Evolutionary conservation across 2,888 invertebrate species (phyloP), one percentile per base, ranked within the genome.

Genomic region (Noctua janthina): DNA sequence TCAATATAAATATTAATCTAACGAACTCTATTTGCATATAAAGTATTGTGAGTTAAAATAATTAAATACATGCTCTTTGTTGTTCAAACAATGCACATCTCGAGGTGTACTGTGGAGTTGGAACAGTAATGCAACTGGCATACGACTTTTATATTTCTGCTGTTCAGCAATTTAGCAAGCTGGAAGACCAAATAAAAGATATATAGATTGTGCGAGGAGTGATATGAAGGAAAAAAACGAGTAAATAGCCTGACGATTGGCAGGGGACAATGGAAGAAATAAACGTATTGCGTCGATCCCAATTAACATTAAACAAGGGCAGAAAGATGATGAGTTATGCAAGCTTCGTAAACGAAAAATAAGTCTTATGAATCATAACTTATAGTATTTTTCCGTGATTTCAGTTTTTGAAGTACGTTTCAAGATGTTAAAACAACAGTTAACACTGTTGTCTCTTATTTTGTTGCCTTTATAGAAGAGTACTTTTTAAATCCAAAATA

Each of bases 21-120:
- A 85, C 84, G 74, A 78, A 83, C 82, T 86, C 13, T 76, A 91
- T 92, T 92, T 88, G 87, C 92, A 92, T 92, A 92, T 92, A 92
- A 92, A 92, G 92, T 92, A 89, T 82, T 87, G 84, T 82, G 80
- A 88, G 74, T 85, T 88, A 87, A 88, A 90, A 90, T 91, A 89
- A 91, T 91, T 89, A 91, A 89, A 88, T 88, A 87, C 77, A 82
- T 78, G 79, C 85, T 86, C 86, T 93, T 90, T 90, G 91, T 90
- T 87, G 76, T 78, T 82, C 76, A 87, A 86, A 91, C 90, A 88
- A 87, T 90, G 87, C 84, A 87, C 78, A 90, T 89, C 89, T 90
- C 71, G 49, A 67, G 64, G 59, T 69, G 75, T 64, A 79, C 74
- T 75, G 83, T 71, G 20, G 4, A 74, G 15, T 43, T 51, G 29